Conservation (phyloP, 2,888 invertebrate genomes). For the Eretmocerus hayati region DNA sequence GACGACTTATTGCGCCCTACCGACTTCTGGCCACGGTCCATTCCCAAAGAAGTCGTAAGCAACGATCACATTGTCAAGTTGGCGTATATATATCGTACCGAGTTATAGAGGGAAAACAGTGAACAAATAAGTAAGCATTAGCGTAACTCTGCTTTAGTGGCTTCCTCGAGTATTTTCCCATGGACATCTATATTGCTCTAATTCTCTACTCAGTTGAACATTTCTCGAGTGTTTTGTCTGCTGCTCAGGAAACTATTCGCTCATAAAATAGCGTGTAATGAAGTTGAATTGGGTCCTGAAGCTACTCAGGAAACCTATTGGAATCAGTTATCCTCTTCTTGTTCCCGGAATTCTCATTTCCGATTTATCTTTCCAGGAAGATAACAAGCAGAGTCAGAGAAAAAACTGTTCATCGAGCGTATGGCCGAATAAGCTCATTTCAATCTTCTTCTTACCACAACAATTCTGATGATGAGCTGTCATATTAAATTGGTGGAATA, state of each 20-base stretch:
- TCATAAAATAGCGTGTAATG: slow-evolving; percentile 13
- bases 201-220: slow-evolving; percentile 9
- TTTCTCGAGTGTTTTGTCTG: neutral
- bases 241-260: neutral
- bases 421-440: too few relatives aligned
- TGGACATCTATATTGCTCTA: slow-evolving; percentile 23
- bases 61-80: slow-evolving; percentile 29
- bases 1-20: slow-evolving; percentile 15
- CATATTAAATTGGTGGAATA: too few relatives aligned
- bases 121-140: slow-evolving; percentile 42
- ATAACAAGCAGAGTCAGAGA: too few relatives aligned
- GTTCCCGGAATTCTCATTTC: too few relatives aligned
- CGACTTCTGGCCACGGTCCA: slow-evolving; percentile 18
- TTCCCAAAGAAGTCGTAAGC: slow-evolving; percentile 38
- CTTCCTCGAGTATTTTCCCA: slow-evolving; percentile 12
- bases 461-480: too few relatives aligned
- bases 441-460: too few relatives aligned
- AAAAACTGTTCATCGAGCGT: too few relatives aligned
- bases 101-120: slow-evolving; percentile 21
- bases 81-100: neutral
- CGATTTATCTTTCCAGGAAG: too few relatives aligned
- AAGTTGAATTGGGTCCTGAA: slow-evolving; percentile 16
- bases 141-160: slow-evolving; percentile 40
- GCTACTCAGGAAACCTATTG: too few relatives aligned
- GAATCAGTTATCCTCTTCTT: too few relatives aligned